These are phyloP conservation scores for Thaumatotibia leucotreta DNA, from an alignment of 1,140 invertebrate species.

Conservation along the genomic window DNA sequence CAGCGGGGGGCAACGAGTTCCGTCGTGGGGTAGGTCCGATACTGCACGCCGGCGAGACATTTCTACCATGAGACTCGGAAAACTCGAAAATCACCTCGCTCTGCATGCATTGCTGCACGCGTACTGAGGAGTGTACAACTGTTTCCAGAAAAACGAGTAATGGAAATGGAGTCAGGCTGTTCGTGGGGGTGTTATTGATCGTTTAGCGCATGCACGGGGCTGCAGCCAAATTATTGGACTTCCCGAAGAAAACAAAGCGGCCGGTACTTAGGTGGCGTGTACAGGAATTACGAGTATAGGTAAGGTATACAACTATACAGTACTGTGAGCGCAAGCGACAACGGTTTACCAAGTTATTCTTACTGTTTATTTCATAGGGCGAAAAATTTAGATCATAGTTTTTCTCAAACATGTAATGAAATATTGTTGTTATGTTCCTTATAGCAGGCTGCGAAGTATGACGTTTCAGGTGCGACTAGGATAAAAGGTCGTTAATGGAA, in stretches of 20 bases:
- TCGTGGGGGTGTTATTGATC: not conserved
- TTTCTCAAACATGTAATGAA: too few relatives aligned
- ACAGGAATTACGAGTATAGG: not conserved
- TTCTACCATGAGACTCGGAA: constrained; percentile 20
- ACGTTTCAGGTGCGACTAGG: too few relatives aligned
- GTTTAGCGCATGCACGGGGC: constrained; percentile 12
- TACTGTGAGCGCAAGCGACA: too few relatives aligned
- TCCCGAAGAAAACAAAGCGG: constrained; percentile 56
- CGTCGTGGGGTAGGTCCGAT: constrained; percentile 54
- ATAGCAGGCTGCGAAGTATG: too few relatives aligned
- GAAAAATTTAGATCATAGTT: too few relatives aligned
- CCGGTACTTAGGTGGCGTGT: constrained; percentile 31
- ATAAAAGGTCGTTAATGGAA: too few relatives aligned
- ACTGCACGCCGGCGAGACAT: constrained; percentile 43
- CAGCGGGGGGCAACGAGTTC: constrained; percentile 35
- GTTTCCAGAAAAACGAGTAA: constrained; percentile 20
- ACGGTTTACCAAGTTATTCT: too few relatives aligned
- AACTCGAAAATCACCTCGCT: not conserved
- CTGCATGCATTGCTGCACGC: constrained; percentile 29
- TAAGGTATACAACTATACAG: too few relatives aligned
- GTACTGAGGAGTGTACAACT: not conserved
- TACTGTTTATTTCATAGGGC: too few relatives aligned
- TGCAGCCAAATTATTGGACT: constrained; percentile 57
- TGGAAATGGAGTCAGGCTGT: constrained; percentile 16
- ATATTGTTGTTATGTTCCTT: too few relatives aligned